A percentile compares a stretch with the other conserved stretches of the same genome.
Evolutionary conservation across 1,140 invertebrate species (phyloP).

Genomic region (Neocloeon triangulifer): DNA sequence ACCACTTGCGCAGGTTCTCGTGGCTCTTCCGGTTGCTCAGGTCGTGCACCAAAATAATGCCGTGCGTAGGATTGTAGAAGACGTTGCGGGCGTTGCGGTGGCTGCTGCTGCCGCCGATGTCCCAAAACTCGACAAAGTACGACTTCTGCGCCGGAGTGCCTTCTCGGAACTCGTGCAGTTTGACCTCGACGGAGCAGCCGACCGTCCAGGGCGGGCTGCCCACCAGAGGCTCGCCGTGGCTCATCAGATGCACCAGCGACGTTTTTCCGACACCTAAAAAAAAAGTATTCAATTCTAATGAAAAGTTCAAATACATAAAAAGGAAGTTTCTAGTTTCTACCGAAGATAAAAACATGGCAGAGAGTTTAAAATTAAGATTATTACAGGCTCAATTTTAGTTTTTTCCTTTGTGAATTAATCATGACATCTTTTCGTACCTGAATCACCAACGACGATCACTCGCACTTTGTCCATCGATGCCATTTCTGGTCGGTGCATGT

Average conservation of each 20-base stretch:
- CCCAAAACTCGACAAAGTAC: conserved; percentile 90
- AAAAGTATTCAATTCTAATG: conserved; percentile 4
- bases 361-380: conserved; percentile 2
- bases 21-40: conserved; percentile 90
- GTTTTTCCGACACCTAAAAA: conserved; percentile 79
- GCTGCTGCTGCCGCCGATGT: conserved; percentile 79
- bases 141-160: conserved; percentile 74
- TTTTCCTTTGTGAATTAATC: no score
- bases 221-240: conserved; percentile 64
- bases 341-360: background rate
- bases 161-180: conserved; percentile 87
- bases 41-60: conserved; percentile 87
- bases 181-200: conserved; percentile 86
- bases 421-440: conserved; percentile 29
- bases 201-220: conserved; percentile 78
- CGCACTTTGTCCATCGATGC: conserved; percentile 68
- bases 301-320: conserved; percentile 7
- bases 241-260: conserved; percentile 75
- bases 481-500: no score
- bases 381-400: no score
- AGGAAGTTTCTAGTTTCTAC: conserved; percentile 7
- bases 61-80: conserved; percentile 83
- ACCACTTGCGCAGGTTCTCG: conserved; percentile 78
- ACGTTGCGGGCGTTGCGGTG: conserved; percentile 79
- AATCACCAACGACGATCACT: conserved; percentile 80